These are phyloP conservation scores for Candidula unifasciata DNA, from an alignment of 2,888 invertebrate species.

Conservation along the genomic window DNA sequence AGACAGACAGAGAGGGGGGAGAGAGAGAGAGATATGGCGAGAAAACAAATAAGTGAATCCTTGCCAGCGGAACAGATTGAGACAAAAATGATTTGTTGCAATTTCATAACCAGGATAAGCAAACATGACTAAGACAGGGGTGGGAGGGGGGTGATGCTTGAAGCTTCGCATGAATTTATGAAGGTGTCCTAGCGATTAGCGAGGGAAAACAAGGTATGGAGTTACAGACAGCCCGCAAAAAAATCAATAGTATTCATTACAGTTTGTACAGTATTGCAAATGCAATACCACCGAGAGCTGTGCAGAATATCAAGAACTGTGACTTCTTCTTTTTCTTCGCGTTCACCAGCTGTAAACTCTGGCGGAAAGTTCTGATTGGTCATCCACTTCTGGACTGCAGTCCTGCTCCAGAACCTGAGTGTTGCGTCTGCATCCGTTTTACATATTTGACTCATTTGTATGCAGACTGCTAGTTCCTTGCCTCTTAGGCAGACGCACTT, in stretches of 20 bases:
- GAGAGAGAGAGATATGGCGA: constrained; percentile 22
- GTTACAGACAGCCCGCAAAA: neutral
- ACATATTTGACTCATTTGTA: too few species aligned
- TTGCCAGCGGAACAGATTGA: constrained; percentile 26
- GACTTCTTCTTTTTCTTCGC: too few species aligned
- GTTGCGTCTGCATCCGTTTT: too few species aligned
- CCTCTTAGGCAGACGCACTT: too few species aligned
- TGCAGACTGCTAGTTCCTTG: too few species aligned
- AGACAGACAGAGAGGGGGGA: constrained; percentile 32
- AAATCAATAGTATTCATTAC: constrained; percentile 40
- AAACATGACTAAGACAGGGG: neutral
- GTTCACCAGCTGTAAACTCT: too few species aligned
- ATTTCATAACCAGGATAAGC: neutral
- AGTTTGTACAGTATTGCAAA: constrained; percentile 19
- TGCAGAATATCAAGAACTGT: constrained; percentile 19
- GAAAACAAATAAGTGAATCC: too few species aligned
- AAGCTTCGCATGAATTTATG: neutral
- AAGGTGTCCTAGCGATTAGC: neutral
- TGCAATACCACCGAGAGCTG: neutral
- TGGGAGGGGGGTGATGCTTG: neutral
- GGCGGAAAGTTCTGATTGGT: too few species aligned
- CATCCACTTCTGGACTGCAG: too few species aligned
- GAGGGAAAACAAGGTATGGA: too few species aligned
- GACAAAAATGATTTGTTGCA: neutral
- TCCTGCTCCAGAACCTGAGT: too few species aligned